phyloP scores from a whole-genome alignment of 1,140 invertebrate genomes.

The Antheraea mylitta region DNA sequence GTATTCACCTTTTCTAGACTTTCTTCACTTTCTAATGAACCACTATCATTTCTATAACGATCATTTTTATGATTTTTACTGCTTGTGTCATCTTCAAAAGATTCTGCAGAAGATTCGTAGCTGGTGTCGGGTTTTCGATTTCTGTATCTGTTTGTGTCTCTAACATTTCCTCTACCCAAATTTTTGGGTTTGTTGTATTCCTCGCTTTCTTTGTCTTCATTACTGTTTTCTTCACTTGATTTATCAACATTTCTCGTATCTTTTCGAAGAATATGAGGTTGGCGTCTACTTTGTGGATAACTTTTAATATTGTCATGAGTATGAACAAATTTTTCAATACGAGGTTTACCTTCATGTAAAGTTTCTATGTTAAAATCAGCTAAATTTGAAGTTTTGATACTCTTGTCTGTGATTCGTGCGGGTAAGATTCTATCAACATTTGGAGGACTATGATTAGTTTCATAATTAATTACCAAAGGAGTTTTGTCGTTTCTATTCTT shows the following conservation, averaged over 20 bases:
- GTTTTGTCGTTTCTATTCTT: slow-evolving; percentile 16
- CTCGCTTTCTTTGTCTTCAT: slow-evolving; percentile 24
- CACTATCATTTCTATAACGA: slow-evolving; percentile 11
- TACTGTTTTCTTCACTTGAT: slow-evolving; percentile 7
- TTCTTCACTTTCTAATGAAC: slow-evolving; percentile 21
- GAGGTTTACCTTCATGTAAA: slow-evolving; percentile 28
- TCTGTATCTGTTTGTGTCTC: neutral
- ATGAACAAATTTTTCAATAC: slow-evolving; percentile 16
- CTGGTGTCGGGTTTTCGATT: slow-evolving; percentile 12
- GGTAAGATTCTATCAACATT: slow-evolving; percentile 30
- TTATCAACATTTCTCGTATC: neutral
- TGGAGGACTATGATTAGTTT: slow-evolving; percentile 38
- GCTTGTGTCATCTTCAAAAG: slow-evolving; percentile 11
- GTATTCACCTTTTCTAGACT: slow-evolving; percentile 6
- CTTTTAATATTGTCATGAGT: neutral
- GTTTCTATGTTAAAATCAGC: slow-evolving; percentile 66
- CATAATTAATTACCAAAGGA: slow-evolving; percentile 44
- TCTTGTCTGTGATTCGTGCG: slow-evolving; percentile 24
- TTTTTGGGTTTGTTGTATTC: slow-evolving; percentile 9
- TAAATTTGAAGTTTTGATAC: slow-evolving; percentile 45
- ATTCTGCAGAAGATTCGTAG: slow-evolving; percentile 17
- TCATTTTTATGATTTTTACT: slow-evolving; percentile 5
- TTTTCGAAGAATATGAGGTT: neutral
- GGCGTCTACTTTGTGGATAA: neutral
- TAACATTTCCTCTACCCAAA: neutral